Evolutionary conservation across 2,888 invertebrate species (phyloP).

Genomic region (Creontiades dilutus): DNA sequence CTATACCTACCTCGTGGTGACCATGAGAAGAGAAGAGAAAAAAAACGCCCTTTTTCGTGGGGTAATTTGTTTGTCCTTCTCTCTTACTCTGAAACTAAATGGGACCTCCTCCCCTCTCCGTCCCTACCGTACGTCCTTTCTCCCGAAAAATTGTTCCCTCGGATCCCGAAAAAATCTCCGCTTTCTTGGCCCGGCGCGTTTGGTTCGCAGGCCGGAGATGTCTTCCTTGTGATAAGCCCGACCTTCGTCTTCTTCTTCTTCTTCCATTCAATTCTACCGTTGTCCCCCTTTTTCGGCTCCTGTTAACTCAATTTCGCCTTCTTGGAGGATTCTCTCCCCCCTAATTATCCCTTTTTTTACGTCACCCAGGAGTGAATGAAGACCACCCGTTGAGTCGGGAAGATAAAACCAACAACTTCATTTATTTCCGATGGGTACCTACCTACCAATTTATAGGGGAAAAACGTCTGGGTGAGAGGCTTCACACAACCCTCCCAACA

Average conservation of each 20-base stretch:
- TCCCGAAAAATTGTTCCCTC: neutral
- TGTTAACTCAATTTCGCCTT: slow-evolving; percentile 60
- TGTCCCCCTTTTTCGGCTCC: neutral
- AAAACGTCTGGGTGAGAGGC: no score
- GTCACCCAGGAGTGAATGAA: slow-evolving; percentile 8
- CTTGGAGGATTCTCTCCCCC: slow-evolving; percentile 33
- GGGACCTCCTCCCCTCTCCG: neutral
- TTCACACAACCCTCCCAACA: no score
- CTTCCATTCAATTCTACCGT: slow-evolving; percentile 17
- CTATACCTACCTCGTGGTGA: slow-evolving; percentile 50
- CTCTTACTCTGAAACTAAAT: slow-evolving; percentile 33
- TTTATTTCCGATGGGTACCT: neutral
- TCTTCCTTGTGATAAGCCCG: slow-evolving; percentile 41
- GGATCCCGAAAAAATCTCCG: slow-evolving; percentile 11
- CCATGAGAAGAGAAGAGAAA: neutral
- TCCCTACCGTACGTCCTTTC: neutral
- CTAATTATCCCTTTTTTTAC: slow-evolving; percentile 33
- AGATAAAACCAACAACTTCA: slow-evolving; percentile 35
- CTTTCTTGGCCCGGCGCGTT: neutral
- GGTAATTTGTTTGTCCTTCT: slow-evolving; percentile 65
- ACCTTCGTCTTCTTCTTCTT: neutral
- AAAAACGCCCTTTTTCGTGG: slow-evolving; percentile 48
- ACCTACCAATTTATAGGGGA: no score
- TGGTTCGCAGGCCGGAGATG: slow-evolving; percentile 29
- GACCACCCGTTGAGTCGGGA: slow-evolving; percentile 19